Evolutionary conservation across 2,888 invertebrate species (phyloP), one percentile per base, ranked within the genome.

Genomic region (Pharmacophagus antenor): DNA sequence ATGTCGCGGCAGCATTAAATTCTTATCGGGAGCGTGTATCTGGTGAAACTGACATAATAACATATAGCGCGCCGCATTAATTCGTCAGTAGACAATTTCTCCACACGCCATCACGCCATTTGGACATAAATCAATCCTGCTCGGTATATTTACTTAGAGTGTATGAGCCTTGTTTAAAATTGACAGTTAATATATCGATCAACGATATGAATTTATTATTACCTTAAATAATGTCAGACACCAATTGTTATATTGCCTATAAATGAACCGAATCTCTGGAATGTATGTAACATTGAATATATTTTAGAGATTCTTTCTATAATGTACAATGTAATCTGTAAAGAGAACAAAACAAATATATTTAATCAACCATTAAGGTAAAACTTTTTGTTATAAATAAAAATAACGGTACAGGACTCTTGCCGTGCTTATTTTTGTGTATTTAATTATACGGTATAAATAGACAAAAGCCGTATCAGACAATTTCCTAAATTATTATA

Each of bases 41-140:
- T 50, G 42, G 23, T 50, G 60, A 56, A 56, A 55, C 46, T 51
- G 51, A 41, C 60, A 50, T 50, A 44, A 56, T 56, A 60, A 60
- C 25, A 60, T 56, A 51, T 51, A 56, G 37, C 41, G 47, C 20
- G 50, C 37, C 18, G 54, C 46, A 56, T 60, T 60, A 50, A 60
- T 56, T 60, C 60, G 25, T 56, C 25, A 51, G 55, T 56, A 51
- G 56, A 56, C 51, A 56, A 51, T 60, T 55, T 55, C 48, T 23
- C 55, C 21, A 56, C 60, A 51, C 55, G 59, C 44, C 47, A 51
- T 20, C 60, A 60, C 60, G 60, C 55, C 37, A 60, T 60, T 56
- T 46, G 46, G 21, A 12, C 46, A 60, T 60, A 56, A 60, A 56
- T 60, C 56, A 60, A 56, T 56, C 56, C 37, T 23, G 37, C 18